Percentiles rank a stretch among this genome's conserved stretches.
These are phyloP conservation scores for Hipposideros armiger DNA, from an alignment of 2,113 vertebrate species.

Conservation along the genomic window DNA sequence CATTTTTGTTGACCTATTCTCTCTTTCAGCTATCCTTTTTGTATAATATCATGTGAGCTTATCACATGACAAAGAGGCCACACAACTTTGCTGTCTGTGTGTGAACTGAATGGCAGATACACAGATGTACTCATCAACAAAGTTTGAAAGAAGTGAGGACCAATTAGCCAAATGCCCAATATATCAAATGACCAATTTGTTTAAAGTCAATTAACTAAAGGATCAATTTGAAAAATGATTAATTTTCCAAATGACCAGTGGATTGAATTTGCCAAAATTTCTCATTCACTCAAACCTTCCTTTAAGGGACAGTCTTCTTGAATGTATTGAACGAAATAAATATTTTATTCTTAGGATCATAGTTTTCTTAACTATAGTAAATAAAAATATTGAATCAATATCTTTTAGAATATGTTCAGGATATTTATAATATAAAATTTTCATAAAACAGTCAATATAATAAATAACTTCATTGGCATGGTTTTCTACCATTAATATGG, in stretches of 20 bases:
- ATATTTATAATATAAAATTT: neutral
- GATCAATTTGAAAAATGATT: constrained; percentile 14
- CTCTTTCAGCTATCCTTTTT: neutral
- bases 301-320: neutral
- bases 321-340: neutral
- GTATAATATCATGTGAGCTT: neutral
- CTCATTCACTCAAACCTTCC: neutral
- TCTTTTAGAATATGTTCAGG: neutral
- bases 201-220: constrained; percentile 33
- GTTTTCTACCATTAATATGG: neutral
- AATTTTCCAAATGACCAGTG: constrained; percentile 17
- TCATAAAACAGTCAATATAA: neutral
- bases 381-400: constrained; percentile 14
- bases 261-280: constrained; percentile 44
- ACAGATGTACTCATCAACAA: neutral
- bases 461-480: constrained; percentile 2
- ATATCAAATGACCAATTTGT: neutral
- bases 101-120: neutral
- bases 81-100: neutral
- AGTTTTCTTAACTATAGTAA: constrained; percentile 12
- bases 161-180: neutral
- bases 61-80: neutral
- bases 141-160: constrained; percentile 3
- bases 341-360: neutral
- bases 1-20: neutral